These are phyloP conservation scores for Aspidiotus rigidus DNA, from an alignment of 2,888 invertebrate genomes.

Conservation along the genomic window DNA sequence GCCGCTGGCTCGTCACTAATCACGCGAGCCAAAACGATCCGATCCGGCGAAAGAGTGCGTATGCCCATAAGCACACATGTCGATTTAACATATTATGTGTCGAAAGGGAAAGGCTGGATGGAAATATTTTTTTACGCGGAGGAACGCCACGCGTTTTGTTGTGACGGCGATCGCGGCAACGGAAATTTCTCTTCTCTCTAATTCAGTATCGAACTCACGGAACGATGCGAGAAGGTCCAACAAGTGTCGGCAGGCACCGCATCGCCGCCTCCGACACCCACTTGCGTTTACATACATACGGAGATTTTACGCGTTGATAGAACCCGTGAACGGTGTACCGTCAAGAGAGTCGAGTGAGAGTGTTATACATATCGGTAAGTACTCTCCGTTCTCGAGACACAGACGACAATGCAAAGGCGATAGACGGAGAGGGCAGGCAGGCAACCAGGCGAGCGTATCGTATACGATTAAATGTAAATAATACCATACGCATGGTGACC, in stretches of 20 bases:
- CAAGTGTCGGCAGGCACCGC: conserved; percentile 6
- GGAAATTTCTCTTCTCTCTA: conserved; percentile 26
- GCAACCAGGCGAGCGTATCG: too few relatives aligned
- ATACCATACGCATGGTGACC: not conserved
- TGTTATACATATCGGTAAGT: too few relatives aligned
- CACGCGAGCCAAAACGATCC: not conserved
- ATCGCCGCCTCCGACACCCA: conserved; percentile 7
- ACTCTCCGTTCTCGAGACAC: too few relatives aligned
- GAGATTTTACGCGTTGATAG: not conserved
- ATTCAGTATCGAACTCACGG: conserved; percentile 17
- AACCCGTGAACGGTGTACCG: too few relatives aligned
- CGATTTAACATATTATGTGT: not conserved
- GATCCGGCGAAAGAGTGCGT: conserved; percentile 6
- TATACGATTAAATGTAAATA: too few relatives aligned
- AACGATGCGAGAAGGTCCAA: conserved; percentile 5
- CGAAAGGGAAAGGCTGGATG: conserved; percentile 20
- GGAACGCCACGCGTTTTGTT: conserved; percentile 16
- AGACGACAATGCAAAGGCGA: too few relatives aligned
- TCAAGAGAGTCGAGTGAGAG: too few relatives aligned
- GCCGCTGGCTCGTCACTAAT: not conserved
- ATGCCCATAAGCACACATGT: not conserved
- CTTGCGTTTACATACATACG: not conserved
- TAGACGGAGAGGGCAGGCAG: too few relatives aligned
- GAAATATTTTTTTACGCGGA: not conserved
- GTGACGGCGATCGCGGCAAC: conserved; percentile 21